These are phyloP conservation scores for Argynnis bischoffii DNA, from an alignment of 2,888 invertebrate genomes.

Conservation along the genomic window DNA sequence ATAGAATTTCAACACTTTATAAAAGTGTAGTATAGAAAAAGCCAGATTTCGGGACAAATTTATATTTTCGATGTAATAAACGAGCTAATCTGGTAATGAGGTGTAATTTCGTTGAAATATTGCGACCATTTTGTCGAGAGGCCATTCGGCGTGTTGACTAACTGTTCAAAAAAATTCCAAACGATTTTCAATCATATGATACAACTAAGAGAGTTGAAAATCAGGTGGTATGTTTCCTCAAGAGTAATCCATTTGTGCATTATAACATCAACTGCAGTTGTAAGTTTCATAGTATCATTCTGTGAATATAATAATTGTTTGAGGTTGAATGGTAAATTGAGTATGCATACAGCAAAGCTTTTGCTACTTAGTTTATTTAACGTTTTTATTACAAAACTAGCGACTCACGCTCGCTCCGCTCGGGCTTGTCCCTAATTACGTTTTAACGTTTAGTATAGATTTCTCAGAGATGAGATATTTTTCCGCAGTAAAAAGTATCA, in stretches of 20 bases:
- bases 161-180: background rate
- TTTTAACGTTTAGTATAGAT: too few relatives aligned
- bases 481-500: too few relatives aligned
- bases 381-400: too few relatives aligned
- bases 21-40: background rate
- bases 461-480: too few relatives aligned
- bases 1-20: background rate
- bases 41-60: conserved; percentile 4
- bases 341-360: background rate
- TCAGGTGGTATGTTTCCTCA: background rate
- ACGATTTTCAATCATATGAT: background rate
- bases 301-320: background rate
- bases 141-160: conserved; percentile 16
- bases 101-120: conserved; percentile 29
- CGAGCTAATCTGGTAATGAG: conserved; percentile 26
- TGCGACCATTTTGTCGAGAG: conserved; percentile 26
- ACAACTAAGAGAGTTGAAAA: background rate
- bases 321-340: background rate
- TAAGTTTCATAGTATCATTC: conserved; percentile 14
- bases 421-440: too few relatives aligned
- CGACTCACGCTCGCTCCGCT: too few relatives aligned
- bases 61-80: conserved; percentile 17
- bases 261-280: conserved; percentile 20
- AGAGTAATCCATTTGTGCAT: background rate
- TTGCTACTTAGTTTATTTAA: too few relatives aligned